Base-by-base conservation (phyloP, 2,113 vertebrate species). In the Oncorhynchus mykiss region DNA sequence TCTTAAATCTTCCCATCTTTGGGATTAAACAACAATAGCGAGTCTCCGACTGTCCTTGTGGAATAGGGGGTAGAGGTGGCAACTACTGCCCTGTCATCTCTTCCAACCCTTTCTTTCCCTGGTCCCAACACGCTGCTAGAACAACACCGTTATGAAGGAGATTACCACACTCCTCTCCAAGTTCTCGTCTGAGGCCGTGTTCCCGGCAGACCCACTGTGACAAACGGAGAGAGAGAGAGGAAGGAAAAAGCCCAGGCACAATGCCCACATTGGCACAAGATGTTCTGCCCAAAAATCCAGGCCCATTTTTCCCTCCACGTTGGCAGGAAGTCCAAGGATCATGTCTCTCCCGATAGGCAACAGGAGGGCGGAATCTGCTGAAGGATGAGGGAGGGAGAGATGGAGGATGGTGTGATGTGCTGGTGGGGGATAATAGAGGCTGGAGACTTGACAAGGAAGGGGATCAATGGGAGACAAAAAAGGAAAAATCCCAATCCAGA, bases 371-470 rank as follows among this genome's bases (percentile, higher is more conserved):
- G 78, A 87, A 81, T 87, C 49, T 86, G 68, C 82, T 67, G 71
- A 85, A 81, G 85, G 75, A 80, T 39, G 74, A 29, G 24, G 39
- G n/a, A 31, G 25, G 67, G 39, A 45, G 31, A 31, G 27, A 45
- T 12, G 25, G 72, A 45, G 39, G 39, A 45, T 45, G 39, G 39
- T 45, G 39, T 85, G 84, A 85, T 86, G 84, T 78, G 83, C 70
- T 24, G 77, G 80, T 49, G 71, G 79, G 71, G 89, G 84, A 86
- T 87, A 86, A 88, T 84, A 45, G 45, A 84, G 72, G 78, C 84
- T 92, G 87, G 86, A 87, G 82, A 82, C 73, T 82, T 87, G 88
- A 91, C 87, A 92, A 87, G 78, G 74, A 85, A 89, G 16, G 59
- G 72, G 86, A 88, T 91, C 83, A 89, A 87, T 84, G 74, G 48